phyloP scores from a whole-genome alignment of 2,113 vertebrate species.

The Pollachius pollachius region DNA sequence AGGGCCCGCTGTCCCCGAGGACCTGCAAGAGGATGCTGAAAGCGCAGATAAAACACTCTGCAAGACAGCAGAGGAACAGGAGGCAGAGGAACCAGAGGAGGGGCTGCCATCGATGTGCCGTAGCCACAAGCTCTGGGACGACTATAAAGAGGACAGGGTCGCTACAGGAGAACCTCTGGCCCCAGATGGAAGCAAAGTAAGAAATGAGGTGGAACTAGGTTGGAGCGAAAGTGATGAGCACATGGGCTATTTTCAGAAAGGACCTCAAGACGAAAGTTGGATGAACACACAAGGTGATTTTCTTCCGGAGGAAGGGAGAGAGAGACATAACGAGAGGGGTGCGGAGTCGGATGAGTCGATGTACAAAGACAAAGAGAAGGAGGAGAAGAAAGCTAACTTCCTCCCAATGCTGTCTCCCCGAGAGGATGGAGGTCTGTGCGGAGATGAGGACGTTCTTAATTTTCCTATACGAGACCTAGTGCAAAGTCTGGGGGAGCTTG shows the following conservation, averaged over 20 bases:
- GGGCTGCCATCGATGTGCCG: constrained; percentile 23
- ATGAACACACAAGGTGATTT: constrained; percentile 26
- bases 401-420: not conserved
- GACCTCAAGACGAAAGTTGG: constrained; percentile 30
- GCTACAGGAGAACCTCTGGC: constrained; percentile 35
- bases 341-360: constrained; percentile 26
- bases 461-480: constrained; percentile 11
- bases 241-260: constrained; percentile 38
- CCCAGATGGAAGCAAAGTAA: constrained; percentile 42
- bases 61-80: constrained; percentile 31
- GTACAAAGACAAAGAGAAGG: constrained; percentile 25
- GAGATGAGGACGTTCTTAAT: constrained; percentile 6
- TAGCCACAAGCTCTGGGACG: constrained; percentile 1
- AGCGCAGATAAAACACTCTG: constrained; percentile 25
- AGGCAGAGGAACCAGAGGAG: constrained; percentile 28
- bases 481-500: constrained; percentile 34
- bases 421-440: constrained; percentile 2
- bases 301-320: constrained; percentile 23
- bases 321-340: constrained; percentile 19
- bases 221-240: constrained; percentile 38
- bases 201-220: constrained; percentile 39
- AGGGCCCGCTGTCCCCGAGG: not conserved
- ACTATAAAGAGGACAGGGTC: constrained; percentile 41
- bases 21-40: constrained; percentile 21
- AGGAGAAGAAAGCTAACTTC: not conserved